Percentiles rank a stretch among this genome's conserved stretches.
phyloP scores from a whole-genome alignment of 2,113 vertebrate genomes.

The Thomomys bottae region DNA sequence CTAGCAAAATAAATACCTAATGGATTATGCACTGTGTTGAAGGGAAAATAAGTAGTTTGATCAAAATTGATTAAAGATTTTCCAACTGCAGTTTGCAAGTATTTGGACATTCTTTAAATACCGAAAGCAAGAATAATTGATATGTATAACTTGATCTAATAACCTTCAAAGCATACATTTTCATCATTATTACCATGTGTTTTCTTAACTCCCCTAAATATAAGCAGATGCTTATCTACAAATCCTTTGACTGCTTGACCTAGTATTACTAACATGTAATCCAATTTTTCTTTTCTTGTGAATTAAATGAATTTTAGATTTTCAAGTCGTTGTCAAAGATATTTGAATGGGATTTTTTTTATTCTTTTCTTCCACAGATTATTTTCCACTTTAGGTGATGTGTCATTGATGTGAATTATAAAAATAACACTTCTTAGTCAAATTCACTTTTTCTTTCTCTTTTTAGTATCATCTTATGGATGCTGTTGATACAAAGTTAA shows the following conservation, averaged over 20 bases:
- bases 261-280: neutral
- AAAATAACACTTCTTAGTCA: neutral
- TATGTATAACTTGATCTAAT: neutral
- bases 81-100: neutral
- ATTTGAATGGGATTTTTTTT: neutral
- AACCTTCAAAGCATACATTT: neutral
- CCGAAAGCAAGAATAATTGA: neutral
- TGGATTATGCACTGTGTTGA: accelerated
- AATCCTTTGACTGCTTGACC: neutral
- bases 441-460: neutral
- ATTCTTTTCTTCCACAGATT: neutral
- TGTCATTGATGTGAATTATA: neutral
- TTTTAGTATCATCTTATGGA: neutral
- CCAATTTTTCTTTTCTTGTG: neutral
- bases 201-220: neutral
- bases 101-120: neutral
- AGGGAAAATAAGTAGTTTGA: too few species aligned
- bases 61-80: neutral
- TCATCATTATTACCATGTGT: neutral
- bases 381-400: neutral
- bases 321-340: neutral
- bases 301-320: neutral
- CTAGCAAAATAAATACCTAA: accelerated
- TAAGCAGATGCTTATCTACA: neutral
- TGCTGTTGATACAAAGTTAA: neutral